Base-by-base conservation (phyloP, 1,140 invertebrate genomes). In the Drosophila trapezifrons region DNA sequence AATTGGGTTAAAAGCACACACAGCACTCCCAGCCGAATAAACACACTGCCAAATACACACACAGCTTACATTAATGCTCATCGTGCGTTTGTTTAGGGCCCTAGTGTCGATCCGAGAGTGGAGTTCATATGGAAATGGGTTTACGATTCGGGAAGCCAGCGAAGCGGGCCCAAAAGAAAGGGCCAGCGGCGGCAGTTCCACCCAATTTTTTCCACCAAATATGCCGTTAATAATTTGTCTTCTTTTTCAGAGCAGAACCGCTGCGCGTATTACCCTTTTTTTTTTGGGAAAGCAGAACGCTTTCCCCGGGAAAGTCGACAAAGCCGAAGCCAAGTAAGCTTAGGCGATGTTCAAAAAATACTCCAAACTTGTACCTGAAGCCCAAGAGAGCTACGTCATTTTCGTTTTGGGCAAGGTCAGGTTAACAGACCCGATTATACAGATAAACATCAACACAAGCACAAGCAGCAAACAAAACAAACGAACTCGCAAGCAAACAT, bases 1-100 rank as follows among this genome's bases (percentile, higher is more conserved):
- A 87, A 87, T 87, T 87, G 83, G 83, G 83, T 86, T 87, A 87
- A 86, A 87, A 83, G 84, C 79, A 71, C 57, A 52, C 59, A 52
- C 27, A 69, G 38, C 29, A 59, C 15, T 17, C 12, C 9, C 7
- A 32, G 22, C 17, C 58, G 51, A 49, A 52, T 63, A 51, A 40
- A 43, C 58, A 67, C 27, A 67, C 47, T 18, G 25, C 46, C 38
- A 55, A 78, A 54, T 46, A 43, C 70, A 69, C 49, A 43, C 70
- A 69, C 47, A 72, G 69, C 65, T 82, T 78, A 65, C 74, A 77
- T 66, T 57, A 60, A 59, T 73, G 73, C 56, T 47, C 25, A 46
- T 40, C 40, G 27, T 52, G 27, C 25, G 32, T 27, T 51, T 72
- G 59, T 45, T 82, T 78, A 51, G 46, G 49, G 43, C 20, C 9